These are phyloP conservation scores for Panagrolaimus sp. DNA, from an alignment of 1,140 invertebrate genomes.

Conservation along the genomic window DNA sequence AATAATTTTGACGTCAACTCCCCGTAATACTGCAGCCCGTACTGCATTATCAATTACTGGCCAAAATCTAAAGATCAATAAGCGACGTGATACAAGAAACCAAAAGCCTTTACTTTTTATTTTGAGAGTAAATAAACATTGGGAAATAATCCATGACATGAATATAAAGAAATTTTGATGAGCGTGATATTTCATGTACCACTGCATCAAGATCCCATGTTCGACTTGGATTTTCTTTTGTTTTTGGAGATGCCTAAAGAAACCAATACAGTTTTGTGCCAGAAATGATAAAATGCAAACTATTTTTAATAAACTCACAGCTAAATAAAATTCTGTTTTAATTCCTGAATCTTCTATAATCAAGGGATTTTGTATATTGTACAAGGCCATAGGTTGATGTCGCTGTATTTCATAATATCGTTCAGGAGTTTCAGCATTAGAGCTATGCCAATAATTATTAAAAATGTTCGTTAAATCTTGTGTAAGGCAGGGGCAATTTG, in stretches of 20 bases:
- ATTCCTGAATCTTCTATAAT: conserved; percentile 65
- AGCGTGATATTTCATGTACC: conserved; percentile 71
- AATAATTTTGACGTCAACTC: conserved; percentile 72
- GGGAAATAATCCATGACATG: conserved; percentile 96
- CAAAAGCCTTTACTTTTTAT: conserved; percentile 26
- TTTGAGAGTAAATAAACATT: conserved; percentile 67
- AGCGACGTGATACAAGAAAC: not conserved
- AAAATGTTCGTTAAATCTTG: conserved; percentile 82
- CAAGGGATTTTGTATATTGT: conserved; percentile 71
- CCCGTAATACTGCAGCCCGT: conserved; percentile 71
- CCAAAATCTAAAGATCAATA: conserved; percentile 71
- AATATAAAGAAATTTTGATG: conserved; percentile 78
- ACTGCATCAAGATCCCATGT: conserved; percentile 80
- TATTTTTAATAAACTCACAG: too few relatives aligned
- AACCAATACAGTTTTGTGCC: too few relatives aligned
- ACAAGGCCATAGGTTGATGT: conserved; percentile 66
- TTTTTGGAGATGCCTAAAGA: conserved; percentile 79
- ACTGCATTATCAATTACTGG: conserved; percentile 83
- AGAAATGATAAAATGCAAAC: too few relatives aligned
- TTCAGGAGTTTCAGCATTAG: conserved; percentile 60
- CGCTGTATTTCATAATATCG: conserved; percentile 72
- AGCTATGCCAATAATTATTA: conserved; percentile 80
- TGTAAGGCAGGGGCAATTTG: conserved; percentile 77
- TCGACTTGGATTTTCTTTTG: conserved; percentile 72
- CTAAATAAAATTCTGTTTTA: conserved; percentile 69